Conservation (phyloP, 30 jellyfish, hydroid and myxozoan species). For the Aurelia sp. region DNA sequence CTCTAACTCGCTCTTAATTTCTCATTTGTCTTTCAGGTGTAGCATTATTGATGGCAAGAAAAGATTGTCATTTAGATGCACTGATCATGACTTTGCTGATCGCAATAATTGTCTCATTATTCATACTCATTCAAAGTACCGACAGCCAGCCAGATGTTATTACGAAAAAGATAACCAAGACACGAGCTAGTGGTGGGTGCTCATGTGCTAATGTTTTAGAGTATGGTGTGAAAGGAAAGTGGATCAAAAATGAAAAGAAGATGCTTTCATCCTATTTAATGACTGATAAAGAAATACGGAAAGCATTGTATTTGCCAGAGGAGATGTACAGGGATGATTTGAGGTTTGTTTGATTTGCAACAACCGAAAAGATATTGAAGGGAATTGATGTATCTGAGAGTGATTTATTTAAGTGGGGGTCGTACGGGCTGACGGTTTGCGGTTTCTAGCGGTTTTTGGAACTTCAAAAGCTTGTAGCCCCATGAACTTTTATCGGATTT, state of each 20-base stretch:
- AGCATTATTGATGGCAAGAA: not conserved
- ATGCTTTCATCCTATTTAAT: not conserved
- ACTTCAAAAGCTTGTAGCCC: too few species aligned
- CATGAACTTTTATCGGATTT: too few species aligned
- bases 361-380: too few species aligned
- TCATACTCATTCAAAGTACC: not conserved
- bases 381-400: too few species aligned
- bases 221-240: conserved; percentile 33
- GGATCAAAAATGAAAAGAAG: conserved; percentile 2
- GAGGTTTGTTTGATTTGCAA: conserved; percentile 18
- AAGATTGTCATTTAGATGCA: not conserved
- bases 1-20: too few species aligned
- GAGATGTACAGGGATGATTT: conserved; percentile 36
- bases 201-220: conserved; percentile 35
- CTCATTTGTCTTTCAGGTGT: too few species aligned
- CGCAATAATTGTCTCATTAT: not conserved
- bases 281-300: conserved; percentile 32
- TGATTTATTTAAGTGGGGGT: too few species aligned
- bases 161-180: not conserved
- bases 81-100: not conserved
- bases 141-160: not conserved
- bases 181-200: not conserved
- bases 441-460: too few species aligned
- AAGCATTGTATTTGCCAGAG: conserved; percentile 20
- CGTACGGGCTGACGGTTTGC: too few species aligned